phyloP scores from a whole-genome alignment of 2,113 vertebrate species.

The Salvelinus namaycush region DNA sequence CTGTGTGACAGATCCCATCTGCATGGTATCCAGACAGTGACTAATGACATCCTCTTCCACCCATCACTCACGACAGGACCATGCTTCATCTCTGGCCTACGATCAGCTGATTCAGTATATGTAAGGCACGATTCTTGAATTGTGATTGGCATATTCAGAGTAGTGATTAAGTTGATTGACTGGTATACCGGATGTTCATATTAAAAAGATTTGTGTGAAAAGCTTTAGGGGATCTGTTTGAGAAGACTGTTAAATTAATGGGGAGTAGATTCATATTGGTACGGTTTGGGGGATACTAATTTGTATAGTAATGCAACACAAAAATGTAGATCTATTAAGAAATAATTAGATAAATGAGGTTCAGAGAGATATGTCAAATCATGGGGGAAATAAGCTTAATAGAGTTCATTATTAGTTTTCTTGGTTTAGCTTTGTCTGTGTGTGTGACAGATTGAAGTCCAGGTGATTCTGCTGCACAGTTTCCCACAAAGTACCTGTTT shows the following conservation, averaged over 20 bases:
- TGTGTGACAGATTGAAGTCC: slow-evolving; percentile 18
- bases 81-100: slow-evolving; percentile 9
- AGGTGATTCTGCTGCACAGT: slow-evolving; percentile 25
- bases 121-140: slow-evolving; percentile 39
- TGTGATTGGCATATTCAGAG: slow-evolving; percentile 41
- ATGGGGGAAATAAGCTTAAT: too few species aligned
- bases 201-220: not conserved
- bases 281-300: too few species aligned
- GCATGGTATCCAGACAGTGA: slow-evolving; percentile 33
- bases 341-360: too few species aligned
- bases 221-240: not conserved
- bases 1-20: slow-evolving; percentile 57
- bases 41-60: not conserved
- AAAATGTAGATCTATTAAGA: too few species aligned
- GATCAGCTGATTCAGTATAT: slow-evolving; percentile 35
- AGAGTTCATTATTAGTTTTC: not conserved
- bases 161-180: slow-evolving; percentile 35
- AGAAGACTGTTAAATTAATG: too few species aligned
- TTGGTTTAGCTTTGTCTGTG: not conserved
- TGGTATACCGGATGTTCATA: not conserved
- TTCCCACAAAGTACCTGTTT: slow-evolving; percentile 48
- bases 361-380: too few species aligned
- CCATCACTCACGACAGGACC: not conserved
- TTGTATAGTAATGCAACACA: too few species aligned
- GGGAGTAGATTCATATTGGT: too few species aligned